Evolutionary conservation across 1,140 invertebrate genomes (phyloP).

Genomic region (Aphis gossypii): DNA sequence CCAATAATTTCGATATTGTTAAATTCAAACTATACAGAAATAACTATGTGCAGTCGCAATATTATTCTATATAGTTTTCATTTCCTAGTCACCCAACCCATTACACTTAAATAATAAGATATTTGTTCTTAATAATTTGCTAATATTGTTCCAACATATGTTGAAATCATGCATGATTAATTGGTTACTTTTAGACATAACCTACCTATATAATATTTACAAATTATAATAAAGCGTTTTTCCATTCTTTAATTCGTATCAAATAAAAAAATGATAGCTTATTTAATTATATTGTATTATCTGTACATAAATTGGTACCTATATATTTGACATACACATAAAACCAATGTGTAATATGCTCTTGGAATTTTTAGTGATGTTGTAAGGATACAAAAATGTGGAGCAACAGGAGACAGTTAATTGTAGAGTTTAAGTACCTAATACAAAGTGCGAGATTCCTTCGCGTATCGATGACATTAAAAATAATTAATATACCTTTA

Average conservation of each 20-base stretch:
- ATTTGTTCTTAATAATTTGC: neutral
- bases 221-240: neutral
- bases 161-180: neutral
- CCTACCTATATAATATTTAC: neutral
- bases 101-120: neutral
- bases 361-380: neutral
- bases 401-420: neutral
- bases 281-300: neutral
- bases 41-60: neutral
- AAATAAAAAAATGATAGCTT: neutral
- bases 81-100: neutral
- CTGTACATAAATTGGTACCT: neutral
- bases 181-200: neutral
- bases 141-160: neutral
- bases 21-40: neutral
- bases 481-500: neutral
- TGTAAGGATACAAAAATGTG: neutral
- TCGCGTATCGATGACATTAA: neutral
- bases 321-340: neutral
- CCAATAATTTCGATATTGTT: neutral
- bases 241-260: neutral
- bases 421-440: neutral
- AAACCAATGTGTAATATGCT: neutral
- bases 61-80: neutral
- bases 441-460: neutral